Conservation (phyloP, 2,113 vertebrate species). For the Pelecanoides urinatrix region DNA sequence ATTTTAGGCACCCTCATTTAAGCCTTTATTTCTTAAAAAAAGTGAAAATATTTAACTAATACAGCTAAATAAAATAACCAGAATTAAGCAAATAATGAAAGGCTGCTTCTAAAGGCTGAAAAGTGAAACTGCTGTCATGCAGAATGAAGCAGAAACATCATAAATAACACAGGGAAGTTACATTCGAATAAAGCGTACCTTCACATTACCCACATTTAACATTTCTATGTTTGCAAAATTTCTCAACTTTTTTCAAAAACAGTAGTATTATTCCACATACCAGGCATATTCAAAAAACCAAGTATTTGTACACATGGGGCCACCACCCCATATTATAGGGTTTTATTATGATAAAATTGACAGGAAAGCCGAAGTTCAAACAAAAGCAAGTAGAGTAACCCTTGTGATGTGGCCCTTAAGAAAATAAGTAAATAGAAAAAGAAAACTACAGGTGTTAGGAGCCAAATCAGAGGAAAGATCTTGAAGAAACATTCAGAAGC, state of each 20-base stretch:
- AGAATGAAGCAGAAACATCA: background rate
- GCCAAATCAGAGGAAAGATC: background rate
- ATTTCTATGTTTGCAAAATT: background rate
- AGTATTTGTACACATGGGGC: fast-evolving
- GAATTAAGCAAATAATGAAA: background rate
- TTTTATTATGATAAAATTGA: background rate
- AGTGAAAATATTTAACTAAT: background rate
- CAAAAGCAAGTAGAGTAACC: background rate
- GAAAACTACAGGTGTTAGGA: background rate
- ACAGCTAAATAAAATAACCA: background rate
- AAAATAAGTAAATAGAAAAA: background rate
- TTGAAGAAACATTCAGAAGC: background rate
- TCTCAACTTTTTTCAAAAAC: background rate
- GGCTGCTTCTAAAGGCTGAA: background rate
- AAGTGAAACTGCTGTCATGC: background rate
- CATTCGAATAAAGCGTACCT: background rate
- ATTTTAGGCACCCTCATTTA: background rate
- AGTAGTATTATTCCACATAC: background rate
- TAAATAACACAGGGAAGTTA: background rate
- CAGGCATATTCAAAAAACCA: background rate
- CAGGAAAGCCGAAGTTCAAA: background rate
- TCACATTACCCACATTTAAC: fast-evolving
- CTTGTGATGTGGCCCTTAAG: background rate
- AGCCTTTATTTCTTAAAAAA: background rate
- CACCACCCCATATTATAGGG: fast-evolving